These are phyloP conservation scores for Gymnoscopelus microlampas DNA, from an alignment of 2,797 vertebrate genomes.

Conservation along the genomic window DNA sequence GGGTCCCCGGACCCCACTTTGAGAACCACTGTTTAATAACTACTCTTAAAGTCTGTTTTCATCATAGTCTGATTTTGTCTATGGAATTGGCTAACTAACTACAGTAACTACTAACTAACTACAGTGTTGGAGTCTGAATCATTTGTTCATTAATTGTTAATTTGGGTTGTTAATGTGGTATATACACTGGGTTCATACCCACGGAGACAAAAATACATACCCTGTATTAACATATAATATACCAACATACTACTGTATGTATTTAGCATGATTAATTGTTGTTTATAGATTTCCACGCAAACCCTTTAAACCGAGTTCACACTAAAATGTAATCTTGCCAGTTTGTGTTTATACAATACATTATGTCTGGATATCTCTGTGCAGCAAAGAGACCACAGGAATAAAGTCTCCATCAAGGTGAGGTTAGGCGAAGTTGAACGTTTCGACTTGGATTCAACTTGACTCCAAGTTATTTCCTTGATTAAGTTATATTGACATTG, in stretches of 20 bases:
- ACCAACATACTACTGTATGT: background rate
- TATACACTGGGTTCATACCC: no score
- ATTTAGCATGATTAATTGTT: background rate
- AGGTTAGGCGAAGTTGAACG: background rate
- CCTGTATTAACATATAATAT: background rate
- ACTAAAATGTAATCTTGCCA: background rate
- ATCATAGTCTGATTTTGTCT: no score
- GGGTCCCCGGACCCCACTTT: no score
- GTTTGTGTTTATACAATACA: background rate
- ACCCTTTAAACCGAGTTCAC: background rate
- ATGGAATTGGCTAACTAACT: no score
- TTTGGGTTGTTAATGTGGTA: slow-evolving; percentile 1
- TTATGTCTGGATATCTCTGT: background rate
- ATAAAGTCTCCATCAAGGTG: background rate
- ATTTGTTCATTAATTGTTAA: slow-evolving; percentile 33
- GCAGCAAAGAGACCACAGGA: no score
- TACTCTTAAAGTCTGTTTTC: slow-evolving; percentile 20
- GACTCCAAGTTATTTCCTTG: background rate
- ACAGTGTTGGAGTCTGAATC: background rate
- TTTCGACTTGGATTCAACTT: no score
- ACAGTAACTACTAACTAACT: background rate
- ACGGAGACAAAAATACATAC: no score
- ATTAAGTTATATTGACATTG: slow-evolving; percentile 1
- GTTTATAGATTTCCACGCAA: background rate
- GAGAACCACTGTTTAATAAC: background rate